phyloP scores from a whole-genome alignment of 2,113 vertebrate species.

The Urocolius indicus region DNA sequence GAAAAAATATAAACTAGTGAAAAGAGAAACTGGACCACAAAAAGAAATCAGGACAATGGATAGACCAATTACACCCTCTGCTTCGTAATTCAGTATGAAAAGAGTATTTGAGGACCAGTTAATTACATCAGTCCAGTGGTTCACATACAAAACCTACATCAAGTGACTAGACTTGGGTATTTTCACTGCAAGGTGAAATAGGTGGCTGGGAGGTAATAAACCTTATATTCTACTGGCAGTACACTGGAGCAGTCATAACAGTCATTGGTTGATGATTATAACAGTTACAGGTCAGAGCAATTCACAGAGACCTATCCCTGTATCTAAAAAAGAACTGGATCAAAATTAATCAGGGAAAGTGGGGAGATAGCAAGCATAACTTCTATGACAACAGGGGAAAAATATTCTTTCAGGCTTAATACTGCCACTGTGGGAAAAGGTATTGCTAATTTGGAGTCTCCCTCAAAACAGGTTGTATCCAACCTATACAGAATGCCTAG shows the following conservation, averaged over 20 bases:
- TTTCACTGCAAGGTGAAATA: neutral
- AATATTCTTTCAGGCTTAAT: neutral
- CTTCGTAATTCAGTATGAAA: neutral
- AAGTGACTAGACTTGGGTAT: neutral
- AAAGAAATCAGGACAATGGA: neutral
- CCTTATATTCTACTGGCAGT: neutral
- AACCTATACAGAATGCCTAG: neutral
- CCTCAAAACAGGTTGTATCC: neutral
- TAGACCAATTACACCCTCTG: neutral
- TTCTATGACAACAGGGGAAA: neutral
- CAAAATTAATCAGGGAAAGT: neutral
- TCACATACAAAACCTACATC: neutral
- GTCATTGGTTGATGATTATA: neutral
- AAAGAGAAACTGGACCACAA: neutral
- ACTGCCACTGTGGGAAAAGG: neutral
- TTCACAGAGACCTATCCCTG: neutral
- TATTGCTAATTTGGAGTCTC: neutral
- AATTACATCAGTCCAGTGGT: neutral
- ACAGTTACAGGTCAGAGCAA: neutral
- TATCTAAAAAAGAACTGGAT: neutral
- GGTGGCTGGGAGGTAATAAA: neutral
- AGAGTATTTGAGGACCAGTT: neutral
- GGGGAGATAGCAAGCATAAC: neutral
- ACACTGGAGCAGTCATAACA: neutral
- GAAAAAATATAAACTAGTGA: neutral